phyloP scores from a whole-genome alignment of 2,113 vertebrate species.

The Pachyramphus minor region DNA sequence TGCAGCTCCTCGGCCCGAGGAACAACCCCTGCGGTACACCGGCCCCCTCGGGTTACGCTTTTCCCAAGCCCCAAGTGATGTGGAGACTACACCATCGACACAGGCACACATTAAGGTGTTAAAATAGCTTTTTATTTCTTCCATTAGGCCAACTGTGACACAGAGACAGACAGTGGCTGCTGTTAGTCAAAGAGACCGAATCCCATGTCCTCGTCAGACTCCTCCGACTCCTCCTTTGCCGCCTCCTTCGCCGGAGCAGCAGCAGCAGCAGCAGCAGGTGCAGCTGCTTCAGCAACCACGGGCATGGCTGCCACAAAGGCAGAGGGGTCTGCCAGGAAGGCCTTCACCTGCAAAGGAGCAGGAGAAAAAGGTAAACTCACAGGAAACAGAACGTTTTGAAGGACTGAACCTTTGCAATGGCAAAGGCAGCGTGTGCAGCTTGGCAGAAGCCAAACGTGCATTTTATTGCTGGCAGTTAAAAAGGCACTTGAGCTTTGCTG shows the following conservation, averaged over 20 bases:
- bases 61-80: neutral
- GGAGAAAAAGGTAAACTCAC: neutral
- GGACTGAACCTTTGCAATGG: neutral
- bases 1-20: neutral
- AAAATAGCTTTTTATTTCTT: conserved; percentile 67
- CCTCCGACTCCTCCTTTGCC: conserved; percentile 91
- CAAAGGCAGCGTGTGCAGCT: neutral
- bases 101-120: neutral
- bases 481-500: neutral
- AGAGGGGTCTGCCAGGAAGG: conserved; percentile 92
- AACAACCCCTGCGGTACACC: neutral
- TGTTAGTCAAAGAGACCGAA: conserved; percentile 91
- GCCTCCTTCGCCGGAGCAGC: conserved; percentile 80
- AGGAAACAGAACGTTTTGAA: neutral
- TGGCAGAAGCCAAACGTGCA: rapidly evolving
- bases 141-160: neutral
- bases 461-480: rapidly evolving
- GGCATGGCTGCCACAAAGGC: conserved; percentile 84
- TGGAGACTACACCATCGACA: rapidly evolving
- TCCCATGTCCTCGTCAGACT: conserved; percentile 95
- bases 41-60: rapidly evolving
- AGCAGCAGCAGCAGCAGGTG: conserved; percentile 49
- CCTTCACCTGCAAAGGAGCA: conserved; percentile 81
- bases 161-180: neutral
- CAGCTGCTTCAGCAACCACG: conserved; percentile 53